Base-by-base conservation (phyloP, 2,797 vertebrate genomes). In the Poeciliopsis paucimaculata region DNA sequence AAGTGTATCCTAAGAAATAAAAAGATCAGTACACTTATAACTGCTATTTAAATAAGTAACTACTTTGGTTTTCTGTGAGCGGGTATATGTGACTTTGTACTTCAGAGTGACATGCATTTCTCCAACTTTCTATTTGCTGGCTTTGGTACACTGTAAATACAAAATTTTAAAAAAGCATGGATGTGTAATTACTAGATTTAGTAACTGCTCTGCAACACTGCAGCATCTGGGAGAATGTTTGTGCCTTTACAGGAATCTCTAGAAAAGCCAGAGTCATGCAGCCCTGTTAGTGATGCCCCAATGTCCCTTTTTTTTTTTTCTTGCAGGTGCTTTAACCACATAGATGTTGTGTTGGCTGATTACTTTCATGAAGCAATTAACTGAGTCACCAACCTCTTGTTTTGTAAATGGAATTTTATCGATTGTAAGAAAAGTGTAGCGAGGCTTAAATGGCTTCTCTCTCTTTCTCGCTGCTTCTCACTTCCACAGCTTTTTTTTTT, bases 361-460 rank as follows among this genome's bases (percentile, higher is more conserved):
- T 90, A 92, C 92, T 96, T 95, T 93, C 90, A 94, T 74, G 34
- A 88, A 91, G 93, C 94, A 96, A 96, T 95, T 93, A 96, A 94
- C 93, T 90, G 75, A 91, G 89, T 83, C 88, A 94, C 90, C 90
- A 87, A 92, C 94, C 89, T 90, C 91, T 91, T 89, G 87, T 92
- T 95, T 95, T 93, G 91, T 90, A 96, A 97, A 96, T 95, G 92
- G 92, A 86, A 80, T 94, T 87, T 85, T 96, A 97, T 96, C 95
- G 96, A 97, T 97, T 93, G 77, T 88, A 88, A 92, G 94, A 87
- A 92, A 94, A 94, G 92, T 87, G 91, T 82, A 92, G 90, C 91
- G 91, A 90, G 90, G 95, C 93, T 90, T 93, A 95, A 93, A 95
- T 94, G 90, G 83, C 76, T 93, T 94, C 86, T 92, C 93, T 91